A percentile compares a stretch with the other conserved stretches of the same genome.
Conservation (phyloP, 2,888 invertebrate species). For the Calliphora vomitoria region DNA sequence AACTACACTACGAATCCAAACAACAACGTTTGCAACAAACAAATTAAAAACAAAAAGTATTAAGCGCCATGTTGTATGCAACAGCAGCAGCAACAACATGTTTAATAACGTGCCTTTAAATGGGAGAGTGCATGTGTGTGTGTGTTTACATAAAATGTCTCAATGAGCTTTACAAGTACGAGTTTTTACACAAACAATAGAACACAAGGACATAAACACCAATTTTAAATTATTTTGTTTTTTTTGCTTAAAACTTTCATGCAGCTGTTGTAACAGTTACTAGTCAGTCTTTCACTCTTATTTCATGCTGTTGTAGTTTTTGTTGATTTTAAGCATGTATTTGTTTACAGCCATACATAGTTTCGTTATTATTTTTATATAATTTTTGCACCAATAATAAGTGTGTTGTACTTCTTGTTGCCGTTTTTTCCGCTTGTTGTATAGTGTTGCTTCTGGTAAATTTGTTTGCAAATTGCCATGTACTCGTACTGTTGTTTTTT, state of each 20-base stretch:
- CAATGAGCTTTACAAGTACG: conserved; percentile 52
- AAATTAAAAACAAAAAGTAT: conserved; percentile 13
- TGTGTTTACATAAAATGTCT: conserved; percentile 30
- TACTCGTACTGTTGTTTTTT: conserved; percentile 31
- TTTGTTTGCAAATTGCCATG: conserved; percentile 51
- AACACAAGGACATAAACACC: conserved; percentile 61
- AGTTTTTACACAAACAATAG: conserved; percentile 41
- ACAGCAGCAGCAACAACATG: conserved; percentile 22
- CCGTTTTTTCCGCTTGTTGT: not conserved
- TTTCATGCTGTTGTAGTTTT: not conserved
- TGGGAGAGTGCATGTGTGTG: not conserved
- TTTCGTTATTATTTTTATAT: too few relatives aligned
- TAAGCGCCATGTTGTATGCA: not conserved
- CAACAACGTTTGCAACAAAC: too few relatives aligned
- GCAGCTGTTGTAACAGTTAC: conserved; percentile 58
- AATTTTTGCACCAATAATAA: conserved; percentile 1
- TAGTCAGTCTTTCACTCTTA: not conserved
- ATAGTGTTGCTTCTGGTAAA: conserved; percentile 27
- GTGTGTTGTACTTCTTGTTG: conserved; percentile 6
- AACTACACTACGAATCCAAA: conserved; percentile 6
- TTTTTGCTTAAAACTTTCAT: conserved; percentile 5
- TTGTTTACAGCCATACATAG: conserved; percentile 28
- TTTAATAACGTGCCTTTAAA: not conserved
- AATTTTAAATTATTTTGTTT: conserved; percentile 18
- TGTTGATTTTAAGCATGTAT: conserved; percentile 10